Evolutionary conservation across 2,888 invertebrate genomes (phyloP).

Genomic region (Plagiodera versicolora): DNA sequence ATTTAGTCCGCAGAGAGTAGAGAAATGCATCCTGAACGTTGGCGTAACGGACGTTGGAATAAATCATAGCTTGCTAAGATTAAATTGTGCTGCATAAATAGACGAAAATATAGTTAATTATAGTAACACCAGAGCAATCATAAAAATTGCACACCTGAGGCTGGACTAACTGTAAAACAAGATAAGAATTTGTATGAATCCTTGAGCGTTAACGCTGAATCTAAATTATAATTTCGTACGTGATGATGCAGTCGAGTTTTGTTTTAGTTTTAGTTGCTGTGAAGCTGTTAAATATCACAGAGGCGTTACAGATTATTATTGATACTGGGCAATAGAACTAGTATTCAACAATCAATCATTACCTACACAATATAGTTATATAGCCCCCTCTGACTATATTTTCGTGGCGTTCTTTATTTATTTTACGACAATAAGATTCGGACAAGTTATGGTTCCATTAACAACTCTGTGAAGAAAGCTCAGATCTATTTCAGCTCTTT

Average conservation of each 20-base stretch:
- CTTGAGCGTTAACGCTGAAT: conserved; percentile 6
- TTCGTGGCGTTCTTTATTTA: no score
- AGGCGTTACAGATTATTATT: no score
- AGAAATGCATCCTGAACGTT: conserved; percentile 22
- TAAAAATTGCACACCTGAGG: conserved; percentile 31
- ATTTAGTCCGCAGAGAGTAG: conserved; percentile 31
- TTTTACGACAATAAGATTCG: no score
- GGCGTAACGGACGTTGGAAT: conserved; percentile 37
- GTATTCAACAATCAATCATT: no score
- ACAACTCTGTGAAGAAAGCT: no score
- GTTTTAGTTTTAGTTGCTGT: background rate
- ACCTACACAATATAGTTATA: no score
- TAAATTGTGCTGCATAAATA: conserved; percentile 37
- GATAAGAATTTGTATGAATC: conserved; percentile 22
- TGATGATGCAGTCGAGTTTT: conserved; percentile 9
- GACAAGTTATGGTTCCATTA: no score
- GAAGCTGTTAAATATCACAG: background rate
- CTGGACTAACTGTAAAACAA: conserved; percentile 30
- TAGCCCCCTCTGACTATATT: no score
- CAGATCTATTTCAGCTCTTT: no score
- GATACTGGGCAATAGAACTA: no score
- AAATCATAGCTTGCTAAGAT: conserved; percentile 38
- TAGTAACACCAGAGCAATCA: conserved; percentile 17
- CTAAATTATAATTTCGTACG: conserved; percentile 18
- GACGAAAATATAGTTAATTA: conserved; percentile 37